phyloP scores from a whole-genome alignment of 2,888 invertebrate species.

The Lasioglossum figueresi region DNA sequence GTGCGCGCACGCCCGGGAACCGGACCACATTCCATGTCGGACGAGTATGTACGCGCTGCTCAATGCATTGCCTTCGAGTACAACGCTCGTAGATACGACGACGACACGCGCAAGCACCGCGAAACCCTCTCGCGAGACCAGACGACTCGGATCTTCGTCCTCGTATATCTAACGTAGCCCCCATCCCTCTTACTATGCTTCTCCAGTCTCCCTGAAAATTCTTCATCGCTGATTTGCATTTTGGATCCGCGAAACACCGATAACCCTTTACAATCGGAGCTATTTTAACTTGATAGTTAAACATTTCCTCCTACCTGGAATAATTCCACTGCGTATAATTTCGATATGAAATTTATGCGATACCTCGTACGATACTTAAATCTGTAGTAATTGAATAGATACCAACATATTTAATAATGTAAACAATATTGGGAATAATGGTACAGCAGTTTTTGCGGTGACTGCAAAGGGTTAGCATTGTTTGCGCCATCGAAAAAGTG shows the following conservation, averaged over 20 bases:
- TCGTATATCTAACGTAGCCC: not conserved
- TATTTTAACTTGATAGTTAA: too few species aligned
- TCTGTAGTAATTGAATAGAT: too few species aligned
- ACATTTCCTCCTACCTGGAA: too few species aligned
- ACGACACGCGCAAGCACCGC: conserved; percentile 53
- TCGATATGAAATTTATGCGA: too few species aligned
- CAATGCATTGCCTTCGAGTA: conserved; percentile 74
- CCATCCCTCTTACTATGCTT: not conserved
- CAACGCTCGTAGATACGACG: conserved; percentile 67
- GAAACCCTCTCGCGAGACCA: conserved; percentile 15
- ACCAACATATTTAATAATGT: too few species aligned
- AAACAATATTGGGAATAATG: too few species aligned
- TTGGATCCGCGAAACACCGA: not conserved
- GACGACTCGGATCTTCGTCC: conserved; percentile 14
- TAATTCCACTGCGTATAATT: too few species aligned
- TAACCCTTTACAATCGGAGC: too few species aligned
- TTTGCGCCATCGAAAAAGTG: too few species aligned
- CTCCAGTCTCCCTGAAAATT: not conserved
- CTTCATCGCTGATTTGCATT: conserved; percentile 3
- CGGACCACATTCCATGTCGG: conserved; percentile 83
- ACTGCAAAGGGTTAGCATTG: too few species aligned
- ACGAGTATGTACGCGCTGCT: conserved; percentile 77
- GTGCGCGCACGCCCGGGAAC: conserved; percentile 66
- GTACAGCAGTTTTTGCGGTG: too few species aligned
- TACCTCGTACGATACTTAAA: too few species aligned